Conservation (phyloP, 2,888 invertebrate genomes). For the Diarsia mendica region DNA sequence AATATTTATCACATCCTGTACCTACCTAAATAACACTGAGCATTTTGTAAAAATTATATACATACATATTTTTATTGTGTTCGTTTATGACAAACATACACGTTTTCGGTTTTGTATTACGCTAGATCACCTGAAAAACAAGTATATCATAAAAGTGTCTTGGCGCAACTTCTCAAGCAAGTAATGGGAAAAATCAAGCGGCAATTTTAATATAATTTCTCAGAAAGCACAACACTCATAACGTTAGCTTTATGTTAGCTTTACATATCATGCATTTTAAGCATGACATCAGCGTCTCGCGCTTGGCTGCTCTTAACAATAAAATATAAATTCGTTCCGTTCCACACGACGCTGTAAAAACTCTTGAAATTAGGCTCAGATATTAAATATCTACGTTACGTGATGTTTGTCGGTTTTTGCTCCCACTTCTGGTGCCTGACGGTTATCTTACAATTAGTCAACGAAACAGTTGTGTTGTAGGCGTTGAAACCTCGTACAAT, state of each 20-base stretch:
- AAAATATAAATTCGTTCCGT: conserved; percentile 72
- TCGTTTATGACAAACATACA: neutral
- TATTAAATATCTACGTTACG: conserved; percentile 60
- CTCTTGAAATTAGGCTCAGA: conserved; percentile 62
- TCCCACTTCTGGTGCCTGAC: conserved; percentile 25
- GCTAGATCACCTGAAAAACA: neutral
- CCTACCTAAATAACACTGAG: neutral
- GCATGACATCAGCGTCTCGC: conserved; percentile 79
- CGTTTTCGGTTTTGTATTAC: neutral
- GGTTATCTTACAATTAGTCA: conserved; percentile 27
- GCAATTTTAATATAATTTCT: conserved; percentile 63
- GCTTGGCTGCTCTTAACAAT: conserved; percentile 75
- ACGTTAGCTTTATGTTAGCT: conserved; percentile 66
- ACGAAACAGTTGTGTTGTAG: conserved; percentile 1
- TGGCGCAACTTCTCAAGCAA: conserved; percentile 22
- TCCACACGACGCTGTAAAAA: conserved; percentile 70
- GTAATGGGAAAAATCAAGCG: conserved; percentile 57
- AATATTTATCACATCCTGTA: neutral
- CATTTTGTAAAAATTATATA: neutral
- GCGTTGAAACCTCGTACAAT: neutral
- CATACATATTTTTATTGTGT: neutral
- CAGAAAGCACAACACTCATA: conserved; percentile 62
- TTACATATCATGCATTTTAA: conserved; percentile 68
- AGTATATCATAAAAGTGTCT: conserved; percentile 22
- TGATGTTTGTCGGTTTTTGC: conserved; percentile 47